These are phyloP conservation scores for Stegodyphus mimosarum DNA, from an alignment of 1,140 invertebrate genomes.

Conservation along the genomic window DNA sequence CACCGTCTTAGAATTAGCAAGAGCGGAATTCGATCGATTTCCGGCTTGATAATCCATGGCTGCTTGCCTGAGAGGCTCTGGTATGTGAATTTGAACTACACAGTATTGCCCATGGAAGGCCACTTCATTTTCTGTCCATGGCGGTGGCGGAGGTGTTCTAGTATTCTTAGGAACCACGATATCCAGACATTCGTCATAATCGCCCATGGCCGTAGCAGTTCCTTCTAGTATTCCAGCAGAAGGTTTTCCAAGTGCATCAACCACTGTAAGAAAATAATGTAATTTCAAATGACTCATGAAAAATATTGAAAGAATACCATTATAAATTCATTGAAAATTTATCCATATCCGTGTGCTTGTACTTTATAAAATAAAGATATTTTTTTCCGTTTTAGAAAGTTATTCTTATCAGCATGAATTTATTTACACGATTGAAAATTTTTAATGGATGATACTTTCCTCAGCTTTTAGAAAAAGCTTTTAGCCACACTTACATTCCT, in stretches of 20 bases:
- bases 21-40: constrained; percentile 28
- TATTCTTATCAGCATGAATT: too few species aligned
- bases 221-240: constrained; percentile 63
- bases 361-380: too few species aligned
- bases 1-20: constrained; percentile 53
- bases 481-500: too few species aligned
- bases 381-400: too few species aligned
- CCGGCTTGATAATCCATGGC: constrained; percentile 55
- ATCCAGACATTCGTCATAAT: constrained; percentile 63
- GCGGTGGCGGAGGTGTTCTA: constrained; percentile 4
- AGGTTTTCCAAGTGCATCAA: constrained; percentile 64
- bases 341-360: too few species aligned
- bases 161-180: constrained; percentile 28
- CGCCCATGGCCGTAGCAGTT: constrained; percentile 59
- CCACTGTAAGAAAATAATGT: constrained; percentile 58
- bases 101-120: constrained; percentile 55
- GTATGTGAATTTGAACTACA: constrained; percentile 37
- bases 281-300: not conserved
- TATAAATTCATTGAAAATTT: not conserved
- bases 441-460: too few species aligned
- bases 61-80: constrained; percentile 28
- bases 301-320: not conserved
- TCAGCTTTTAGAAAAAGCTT: too few species aligned
- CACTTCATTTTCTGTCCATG: constrained; percentile 9
- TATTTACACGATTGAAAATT: too few species aligned